Evolutionary conservation across 2,113 vertebrate genomes (phyloP).

Genomic region (Ictalurus furcatus): DNA sequence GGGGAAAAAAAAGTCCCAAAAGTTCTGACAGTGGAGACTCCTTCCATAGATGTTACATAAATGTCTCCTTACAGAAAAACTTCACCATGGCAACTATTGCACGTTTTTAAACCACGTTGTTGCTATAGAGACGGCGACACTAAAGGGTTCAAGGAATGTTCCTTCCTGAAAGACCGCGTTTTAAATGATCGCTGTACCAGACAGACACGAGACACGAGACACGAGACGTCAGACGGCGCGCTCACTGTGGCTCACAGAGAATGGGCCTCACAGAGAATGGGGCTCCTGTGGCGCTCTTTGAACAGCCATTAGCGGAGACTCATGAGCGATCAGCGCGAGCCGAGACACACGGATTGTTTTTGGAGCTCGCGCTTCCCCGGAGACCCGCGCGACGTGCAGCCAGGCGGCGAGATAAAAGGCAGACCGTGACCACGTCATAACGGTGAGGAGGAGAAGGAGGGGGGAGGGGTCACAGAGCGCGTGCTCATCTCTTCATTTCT

Average conservation of each 20-base stretch:
- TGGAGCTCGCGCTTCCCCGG: background rate
- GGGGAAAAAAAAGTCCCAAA: background rate
- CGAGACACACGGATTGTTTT: background rate
- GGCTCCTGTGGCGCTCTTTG: background rate
- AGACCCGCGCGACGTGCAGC: background rate
- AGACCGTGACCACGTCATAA: conserved; percentile 60
- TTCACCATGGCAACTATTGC: background rate
- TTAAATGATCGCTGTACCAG: background rate
- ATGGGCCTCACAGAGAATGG: background rate
- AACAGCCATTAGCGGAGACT: conserved; percentile 8
- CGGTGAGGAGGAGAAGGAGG: conserved; percentile 62
- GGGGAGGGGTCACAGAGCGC: conserved; percentile 62
- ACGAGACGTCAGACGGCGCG: background rate
- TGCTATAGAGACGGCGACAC: background rate
- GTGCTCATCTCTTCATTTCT: background rate
- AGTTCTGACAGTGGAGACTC: background rate
- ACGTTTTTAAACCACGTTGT: background rate
- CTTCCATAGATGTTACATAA: background rate
- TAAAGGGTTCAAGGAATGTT: background rate
- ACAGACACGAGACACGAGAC: background rate
- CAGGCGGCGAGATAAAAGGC: conserved; percentile 17
- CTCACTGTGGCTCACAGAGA: background rate
- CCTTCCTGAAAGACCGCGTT: background rate
- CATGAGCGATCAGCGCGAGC: background rate
- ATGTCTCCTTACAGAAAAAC: background rate